Percentiles rank a stretch among this genome's conserved stretches.
Evolutionary conservation across 2,113 vertebrate species (phyloP).

Genomic region (Chionodraco myersi): DNA sequence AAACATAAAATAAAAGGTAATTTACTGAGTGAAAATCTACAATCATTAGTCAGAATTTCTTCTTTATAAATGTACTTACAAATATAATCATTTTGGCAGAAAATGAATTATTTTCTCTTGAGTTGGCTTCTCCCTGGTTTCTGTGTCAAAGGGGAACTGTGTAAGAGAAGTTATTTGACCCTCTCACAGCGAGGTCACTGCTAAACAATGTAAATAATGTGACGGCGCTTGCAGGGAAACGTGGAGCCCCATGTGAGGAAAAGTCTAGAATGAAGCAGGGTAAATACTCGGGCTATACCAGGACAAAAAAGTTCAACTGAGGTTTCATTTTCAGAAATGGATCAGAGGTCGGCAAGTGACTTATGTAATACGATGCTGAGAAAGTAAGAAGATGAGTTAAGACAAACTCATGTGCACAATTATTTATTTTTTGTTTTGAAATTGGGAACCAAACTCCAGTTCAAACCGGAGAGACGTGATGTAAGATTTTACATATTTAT

Average conservation of each 20-base stretch:
- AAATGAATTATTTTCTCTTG: neutral
- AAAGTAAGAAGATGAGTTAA: neutral
- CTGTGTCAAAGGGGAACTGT: conserved; percentile 70
- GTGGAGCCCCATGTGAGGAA: conserved; percentile 14
- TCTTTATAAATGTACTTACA: neutral
- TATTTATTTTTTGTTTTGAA: neutral
- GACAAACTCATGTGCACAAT: neutral
- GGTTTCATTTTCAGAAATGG: conserved; percentile 15
- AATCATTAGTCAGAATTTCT: neutral
- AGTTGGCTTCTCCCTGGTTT: conserved; percentile 42
- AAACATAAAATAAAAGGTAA: neutral
- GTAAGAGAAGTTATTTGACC: conserved; percentile 19
- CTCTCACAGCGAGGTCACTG: conserved; percentile 30
- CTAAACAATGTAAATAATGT: conserved; percentile 21
- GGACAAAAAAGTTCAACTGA: neutral
- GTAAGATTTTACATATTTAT: no score
- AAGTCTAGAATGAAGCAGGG: conserved; percentile 36
- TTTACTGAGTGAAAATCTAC: neutral
- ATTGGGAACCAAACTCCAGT: neutral
- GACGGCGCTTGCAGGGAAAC: conserved; percentile 19
- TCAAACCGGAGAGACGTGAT: no score
- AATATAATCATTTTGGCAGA: neutral
- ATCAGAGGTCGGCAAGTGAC: conserved; percentile 3
- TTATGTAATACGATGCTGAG: neutral
- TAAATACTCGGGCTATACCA: conserved; percentile 32